Conservation (phyloP, 2,113 vertebrate genomes). For the Labeo catla region DNA sequence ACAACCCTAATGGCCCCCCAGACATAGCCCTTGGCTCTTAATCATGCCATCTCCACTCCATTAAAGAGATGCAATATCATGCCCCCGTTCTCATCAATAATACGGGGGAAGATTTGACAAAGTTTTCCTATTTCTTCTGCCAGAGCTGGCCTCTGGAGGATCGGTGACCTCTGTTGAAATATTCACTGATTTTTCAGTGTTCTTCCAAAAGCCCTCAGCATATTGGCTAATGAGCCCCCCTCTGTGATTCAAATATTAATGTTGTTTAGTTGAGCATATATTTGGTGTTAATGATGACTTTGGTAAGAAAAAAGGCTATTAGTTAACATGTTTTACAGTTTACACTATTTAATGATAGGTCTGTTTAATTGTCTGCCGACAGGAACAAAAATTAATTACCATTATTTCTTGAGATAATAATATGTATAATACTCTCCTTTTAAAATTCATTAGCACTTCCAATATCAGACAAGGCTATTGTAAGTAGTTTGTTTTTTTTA, state of each 20-base stretch:
- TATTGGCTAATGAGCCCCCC: slow-evolving; percentile 8
- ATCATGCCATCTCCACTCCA: slow-evolving; percentile 62
- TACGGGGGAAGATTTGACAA: slow-evolving; percentile 54
- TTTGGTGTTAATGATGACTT: slow-evolving; percentile 10
- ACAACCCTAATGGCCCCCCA: slow-evolving; percentile 55
- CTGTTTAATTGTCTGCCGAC: neutral
- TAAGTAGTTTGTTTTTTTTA: neutral
- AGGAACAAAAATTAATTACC: neutral
- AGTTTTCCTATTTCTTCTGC: neutral
- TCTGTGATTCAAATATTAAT: slow-evolving; percentile 32
- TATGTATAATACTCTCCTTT: neutral
- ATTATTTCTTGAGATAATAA: neutral
- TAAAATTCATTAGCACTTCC: neutral
- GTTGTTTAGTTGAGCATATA: neutral
- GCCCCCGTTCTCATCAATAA: slow-evolving; percentile 68
- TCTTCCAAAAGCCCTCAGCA: slow-evolving; percentile 18
- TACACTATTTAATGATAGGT: neutral
- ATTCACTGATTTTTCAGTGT: slow-evolving; percentile 10
- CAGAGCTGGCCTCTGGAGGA: slow-evolving; percentile 9
- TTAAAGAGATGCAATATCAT: slow-evolving; percentile 59
- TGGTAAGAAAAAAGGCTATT: neutral
- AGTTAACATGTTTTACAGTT: slow-evolving; percentile 1
- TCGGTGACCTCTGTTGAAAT: slow-evolving; percentile 26
- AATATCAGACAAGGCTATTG: neutral
- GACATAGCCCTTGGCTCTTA: slow-evolving; percentile 57